Base-by-base conservation (phyloP, 2,797 vertebrate species). In the Danio jaintianensis region DNA sequence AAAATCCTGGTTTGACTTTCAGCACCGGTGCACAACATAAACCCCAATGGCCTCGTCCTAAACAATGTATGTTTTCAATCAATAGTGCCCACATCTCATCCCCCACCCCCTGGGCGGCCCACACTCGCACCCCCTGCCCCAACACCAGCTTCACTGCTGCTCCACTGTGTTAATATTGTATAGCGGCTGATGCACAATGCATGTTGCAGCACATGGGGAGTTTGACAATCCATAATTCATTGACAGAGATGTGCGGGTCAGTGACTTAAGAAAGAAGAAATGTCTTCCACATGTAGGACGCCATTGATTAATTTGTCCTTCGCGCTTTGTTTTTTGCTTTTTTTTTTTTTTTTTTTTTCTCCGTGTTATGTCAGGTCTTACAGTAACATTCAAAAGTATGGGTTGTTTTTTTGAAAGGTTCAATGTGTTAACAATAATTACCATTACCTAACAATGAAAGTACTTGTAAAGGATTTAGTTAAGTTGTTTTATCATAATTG, bases 211-310 rank as follows among this genome's bases (percentile, higher is more conserved):
- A 45, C 74, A 79, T 47, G 5, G 82, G 80, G 64, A 66, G 66
- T 84, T 85, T 69, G 82, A 81, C 67, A 72, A 92, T 92, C 86
- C 88, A 89, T 92, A 88, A 91, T 92, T 92, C 78, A 91, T 90
- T 48, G 43, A 48, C 76, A 48, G 38, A 63, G 67, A 67, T 75
- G 18, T 66, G 38, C 72, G 67, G 43, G 40, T 56, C 20, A 15
- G 78, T 1, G 22, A 45, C 56, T 52, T 59, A 22, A 61, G n/a
- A 55, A 36, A 45, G 13, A 20, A 80, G 18, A 36, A n/a, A 13
- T 20, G 8, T 48, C 36, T 66, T 53, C 16, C 68, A 15, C 47
- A 13, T 71, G 18, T 29, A 43, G 13, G 16, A 68, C n/a, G 7
- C 20, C 12, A 36, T 36, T 36, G 67, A 63, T 79, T 62, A 59